Base-by-base conservation (phyloP, 2,113 vertebrate genomes). In the Trichechus manatus region DNA sequence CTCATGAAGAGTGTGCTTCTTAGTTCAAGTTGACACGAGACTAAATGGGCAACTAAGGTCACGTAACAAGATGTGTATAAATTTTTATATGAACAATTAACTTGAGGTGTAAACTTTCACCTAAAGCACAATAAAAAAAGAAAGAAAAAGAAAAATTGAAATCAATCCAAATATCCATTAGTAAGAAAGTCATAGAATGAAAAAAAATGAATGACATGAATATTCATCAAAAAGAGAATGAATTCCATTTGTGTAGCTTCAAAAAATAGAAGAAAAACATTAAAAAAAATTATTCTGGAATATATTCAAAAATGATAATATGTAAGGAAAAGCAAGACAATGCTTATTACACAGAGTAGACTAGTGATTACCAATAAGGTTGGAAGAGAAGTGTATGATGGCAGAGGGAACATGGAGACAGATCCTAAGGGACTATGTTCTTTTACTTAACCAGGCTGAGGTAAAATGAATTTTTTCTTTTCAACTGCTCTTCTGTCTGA, bases 361-460 rank as follows among this genome's bases (percentile, higher is more conserved):
- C 19, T 31, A 56, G 8, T 78, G 2, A 42, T 42, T 61, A 1
- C 1, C 19, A 31, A 31, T 59, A 64, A 7, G 0, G 15, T 22
- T 75, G 1, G 20, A 3, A 80, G 2, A n/a, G 10, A 25, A 59
- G 5, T 31, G 0, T 39, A 64, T 8, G 11, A 5, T 23, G 5
- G 5, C 2, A 13, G 44, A 94, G 7, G 11, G 27, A 42, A 63
- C 7, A 23, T 39, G 6, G 29, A 66, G 5, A 39, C 11, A 8
- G 0, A 22, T 56, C 44, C 9, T 63, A 36, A 72, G 11, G 14
- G 84, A 36, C 3, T 87, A 33, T 25, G 1, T n/a, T 61, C 11
- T 85, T 9, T 44, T 86, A 68, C 10, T 56, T 72, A 93, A 39
- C 31, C 6, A 66, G 15, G 0, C 19, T 36, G 31, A 68, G 14